These are phyloP conservation scores for Pristionchus fissidentatus DNA, from an alignment of 2,888 invertebrate genomes.

Conservation along the genomic window DNA sequence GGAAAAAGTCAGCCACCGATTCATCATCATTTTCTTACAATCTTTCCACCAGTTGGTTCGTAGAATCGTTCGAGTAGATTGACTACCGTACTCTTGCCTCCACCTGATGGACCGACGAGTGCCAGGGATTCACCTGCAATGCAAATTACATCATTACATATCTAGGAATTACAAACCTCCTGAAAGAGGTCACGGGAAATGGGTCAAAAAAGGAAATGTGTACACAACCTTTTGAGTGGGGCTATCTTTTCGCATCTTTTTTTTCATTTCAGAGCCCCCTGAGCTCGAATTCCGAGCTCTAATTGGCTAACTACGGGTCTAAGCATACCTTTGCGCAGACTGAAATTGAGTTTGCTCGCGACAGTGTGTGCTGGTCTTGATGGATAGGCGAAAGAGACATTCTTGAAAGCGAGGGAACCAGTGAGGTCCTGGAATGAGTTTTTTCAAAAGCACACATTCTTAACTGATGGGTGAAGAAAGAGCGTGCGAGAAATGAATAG, in stretches of 20 bases:
- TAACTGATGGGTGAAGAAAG: not conserved
- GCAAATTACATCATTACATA: no score
- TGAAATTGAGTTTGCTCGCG: not conserved
- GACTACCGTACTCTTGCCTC: slow-evolving; percentile 89
- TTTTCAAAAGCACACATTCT: no score
- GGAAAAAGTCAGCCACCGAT: not conserved
- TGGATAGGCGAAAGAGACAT: slow-evolving; percentile 26
- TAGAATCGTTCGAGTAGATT: slow-evolving; percentile 88
- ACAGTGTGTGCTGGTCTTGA: slow-evolving; percentile 22
- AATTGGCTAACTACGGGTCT: no score
- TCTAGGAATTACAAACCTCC: not conserved
- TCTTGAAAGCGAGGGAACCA: not conserved
- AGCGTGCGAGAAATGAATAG: not conserved
- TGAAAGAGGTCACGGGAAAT: no score
- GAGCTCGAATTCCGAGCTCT: no score
- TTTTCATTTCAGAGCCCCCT: no score
- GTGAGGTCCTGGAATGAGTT: not conserved
- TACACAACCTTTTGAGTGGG: not conserved
- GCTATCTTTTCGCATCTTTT: no score
- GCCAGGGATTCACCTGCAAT: slow-evolving; percentile 58
- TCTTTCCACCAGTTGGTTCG: slow-evolving; percentile 82
- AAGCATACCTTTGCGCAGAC: not conserved
- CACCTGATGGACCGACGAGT: slow-evolving; percentile 83
- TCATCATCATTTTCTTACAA: slow-evolving; percentile 78
- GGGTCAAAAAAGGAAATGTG: no score